Conservation (phyloP, 2,888 invertebrate genomes). For the Coronaproctus castanopsis region DNA sequence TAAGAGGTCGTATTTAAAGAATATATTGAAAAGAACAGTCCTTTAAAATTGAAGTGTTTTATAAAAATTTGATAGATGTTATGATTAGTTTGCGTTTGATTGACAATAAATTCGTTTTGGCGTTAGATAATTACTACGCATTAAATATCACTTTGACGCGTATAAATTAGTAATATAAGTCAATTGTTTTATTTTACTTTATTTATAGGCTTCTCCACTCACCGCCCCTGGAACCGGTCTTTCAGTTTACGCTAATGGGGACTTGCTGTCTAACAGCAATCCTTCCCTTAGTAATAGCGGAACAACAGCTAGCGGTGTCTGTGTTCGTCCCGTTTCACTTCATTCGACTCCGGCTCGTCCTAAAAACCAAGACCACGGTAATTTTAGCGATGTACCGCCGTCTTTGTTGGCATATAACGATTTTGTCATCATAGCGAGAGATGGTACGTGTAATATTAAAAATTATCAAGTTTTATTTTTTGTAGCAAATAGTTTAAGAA, state of each 20-base stretch:
- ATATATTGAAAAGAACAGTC: too few relatives aligned
- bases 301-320: constrained; percentile 34
- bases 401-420: constrained; percentile 33
- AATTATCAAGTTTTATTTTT: too few relatives aligned
- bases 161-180: too few relatives aligned
- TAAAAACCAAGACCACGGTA: neutral
- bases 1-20: too few relatives aligned
- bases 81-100: too few relatives aligned
- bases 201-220: constrained; percentile 24
- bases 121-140: too few relatives aligned
- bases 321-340: constrained; percentile 30
- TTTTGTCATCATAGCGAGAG: constrained; percentile 45
- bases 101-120: too few relatives aligned
- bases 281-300: constrained; percentile 22
- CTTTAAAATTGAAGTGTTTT: too few relatives aligned
- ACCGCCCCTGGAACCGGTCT: constrained; percentile 24
- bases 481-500: too few relatives aligned
- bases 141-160: too few relatives aligned
- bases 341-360: neutral
- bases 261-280: constrained; percentile 20
- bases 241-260: constrained; percentile 21
- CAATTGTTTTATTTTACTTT: too few relatives aligned
- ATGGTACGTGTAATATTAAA: constrained; percentile 34
- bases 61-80: too few relatives aligned
- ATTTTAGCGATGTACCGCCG: constrained; percentile 23